Base-by-base conservation (phyloP, 2,888 invertebrate species). In the Serripes groenlandicus region DNA sequence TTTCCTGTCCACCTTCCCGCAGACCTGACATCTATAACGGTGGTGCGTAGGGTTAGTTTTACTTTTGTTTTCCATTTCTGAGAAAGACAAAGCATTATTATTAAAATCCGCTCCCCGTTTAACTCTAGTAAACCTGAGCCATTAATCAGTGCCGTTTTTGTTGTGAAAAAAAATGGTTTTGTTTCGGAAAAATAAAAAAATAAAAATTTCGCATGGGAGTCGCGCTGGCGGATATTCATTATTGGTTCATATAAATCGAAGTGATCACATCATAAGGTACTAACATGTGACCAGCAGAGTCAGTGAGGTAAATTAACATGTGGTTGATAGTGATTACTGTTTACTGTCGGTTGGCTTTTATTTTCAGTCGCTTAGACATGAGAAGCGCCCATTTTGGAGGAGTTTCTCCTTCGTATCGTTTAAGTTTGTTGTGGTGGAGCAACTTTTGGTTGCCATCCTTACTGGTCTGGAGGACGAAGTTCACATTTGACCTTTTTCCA, bases 341-440 rank as follows among this genome's bases (percentile, higher is more conserved):
- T 9, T 18, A 42, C 42, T 9, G 42, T 9, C 42, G 42, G 23
- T 62, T 9, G n/a, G 11, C 11, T 7, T 26, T n/a, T 58, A 9
- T 58, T 23, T 28, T 62, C 7, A 62, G 28, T 62, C 9, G 5
- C 15, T 62, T 30, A 7, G 62, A 62, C 9, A 62, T 18, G 7
- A 18, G 23, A 5, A 66, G 28, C 18, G 62, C 32, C 62, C 62
- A 62, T 9, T 23, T 11, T 28, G 62, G 62, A 28, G 62, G 28
- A 11, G 4, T 18, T 7, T 62, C 30, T 18, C 62, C 62, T 7
- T 30, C 30, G 21, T 62, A 62, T 30, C 30, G 23, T 37, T 34
- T 32, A 3, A 66, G 15, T n/a, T 66, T 66, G 37, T 66, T 35
- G 37, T 66, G 66, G 23, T 66, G 66, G 11, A 66, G 23, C 26